Evolutionary conservation across 2,113 vertebrate species (phyloP), one percentile per base, ranked within the genome.

Genomic region (Halichoeres trimaculatus): DNA sequence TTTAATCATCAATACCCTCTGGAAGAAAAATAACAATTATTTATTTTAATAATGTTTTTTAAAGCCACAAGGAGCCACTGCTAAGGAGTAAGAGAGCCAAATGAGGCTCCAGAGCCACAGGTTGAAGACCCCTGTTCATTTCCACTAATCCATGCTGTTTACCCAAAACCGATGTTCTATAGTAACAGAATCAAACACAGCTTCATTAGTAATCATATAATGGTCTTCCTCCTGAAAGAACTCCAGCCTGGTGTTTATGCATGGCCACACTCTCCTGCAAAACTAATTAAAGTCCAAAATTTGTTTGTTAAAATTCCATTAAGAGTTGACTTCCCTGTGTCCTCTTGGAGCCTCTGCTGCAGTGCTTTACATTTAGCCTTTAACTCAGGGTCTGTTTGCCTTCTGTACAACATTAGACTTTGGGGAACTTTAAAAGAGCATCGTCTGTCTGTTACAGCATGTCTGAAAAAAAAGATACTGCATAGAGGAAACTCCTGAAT

Each of bases 231-330:
- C 38, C 9, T 26, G n/a, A 38, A 60, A 48, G 8, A 11, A 60
- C 26, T 47, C 23, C 23, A 43, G 54, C n/a, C 10, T 12, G 12
- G 47, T 9, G 19, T 40, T 50, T 14, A 51, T 0, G 11, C 58
- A 76, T 30, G 40, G 56, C 36, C 50, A 43, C 58, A 16, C 35
- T 45, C 52, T 50, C 23, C 10, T 57, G 22, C 41, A 35, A 51
- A 70, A 63, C 58, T 56, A 63, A 62, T 69, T 62, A 40, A 62
- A 66, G 34, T 65, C 22, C 41, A 23, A 19, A 22, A 24, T 57
- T 55, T 59, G 17, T 24, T 35, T 55, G 50, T 92, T 48, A 22
- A 48, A 41, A 54, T 57, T 64, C 70, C n/a, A 19, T 38, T 20
- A 23, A 19, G 17, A 36, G 40, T 6, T 1, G 20, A 24, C 23